Evolutionary conservation across 1,140 invertebrate species (phyloP), one percentile per base, ranked within the genome.

Genomic region (Drosophila orosa): DNA sequence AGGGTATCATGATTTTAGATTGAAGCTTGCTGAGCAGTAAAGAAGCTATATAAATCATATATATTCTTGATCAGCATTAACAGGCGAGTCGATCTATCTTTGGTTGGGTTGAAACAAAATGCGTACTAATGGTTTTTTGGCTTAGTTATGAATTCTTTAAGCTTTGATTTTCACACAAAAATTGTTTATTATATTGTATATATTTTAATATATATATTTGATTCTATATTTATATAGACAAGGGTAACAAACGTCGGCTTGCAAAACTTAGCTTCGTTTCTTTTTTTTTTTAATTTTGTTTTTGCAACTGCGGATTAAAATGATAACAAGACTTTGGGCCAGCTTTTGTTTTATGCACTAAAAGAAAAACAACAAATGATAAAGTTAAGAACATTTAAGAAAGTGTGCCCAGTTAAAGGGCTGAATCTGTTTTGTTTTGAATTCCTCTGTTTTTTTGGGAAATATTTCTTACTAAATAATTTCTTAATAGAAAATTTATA

Each of bases 241-340:
- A 44, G 12, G 19, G 12, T 44, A 15, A 24, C 6, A 24, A 15
- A 8, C 0, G 13, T 22, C 42, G 42, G 12, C 12, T 15, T 7
- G 0, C 12, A 1, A 1, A 42, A 9, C 5, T 44, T 22, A 5
- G 3, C 3, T 22, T 3, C 5, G 0, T 5, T 42, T 13, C 0
- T 17, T 40, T 0, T 12, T 0, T 12, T 29, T 6, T 29, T 48
- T 13, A 17, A 17, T 17, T 48, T 48, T 7, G 2, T 17, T 42
- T 37, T 29, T 47, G 52, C 65, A 61, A 27, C 73, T 79, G 63
- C 58, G 86, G 86, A 82, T 90, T 85, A 85, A 90, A 90, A 74
- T 90, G 86, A 90, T 90, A 90, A 90, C 79, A 77, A 85, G 81
- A 71, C 69, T 82, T 80, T 27, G 24, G 59, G 25, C 40, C 55